Evolutionary conservation across 2,888 invertebrate genomes (phyloP).

Genomic region (Podotricha telesiphe): DNA sequence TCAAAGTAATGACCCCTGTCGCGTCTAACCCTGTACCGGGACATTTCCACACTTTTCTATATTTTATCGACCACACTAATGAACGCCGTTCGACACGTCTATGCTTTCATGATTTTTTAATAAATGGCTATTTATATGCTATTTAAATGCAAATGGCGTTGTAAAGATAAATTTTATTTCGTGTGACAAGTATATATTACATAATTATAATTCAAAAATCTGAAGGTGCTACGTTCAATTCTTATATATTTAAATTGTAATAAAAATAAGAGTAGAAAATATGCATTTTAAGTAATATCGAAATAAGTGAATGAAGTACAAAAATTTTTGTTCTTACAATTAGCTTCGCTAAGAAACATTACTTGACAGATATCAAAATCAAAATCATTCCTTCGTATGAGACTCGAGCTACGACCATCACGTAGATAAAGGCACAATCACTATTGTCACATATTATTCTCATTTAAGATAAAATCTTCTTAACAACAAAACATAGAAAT

Average conservation of each 20-base stretch:
- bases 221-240: neutral
- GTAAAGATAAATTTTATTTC: neutral
- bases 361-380: too few relatives aligned
- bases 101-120: constrained; percentile 25
- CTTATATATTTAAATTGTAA: neutral
- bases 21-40: constrained; percentile 47
- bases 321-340: too few relatives aligned
- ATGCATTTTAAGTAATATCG: too few relatives aligned
- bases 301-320: too few relatives aligned
- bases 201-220: neutral
- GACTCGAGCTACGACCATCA: neutral
- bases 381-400: neutral
- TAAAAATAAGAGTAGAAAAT: too few relatives aligned
- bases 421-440: too few relatives aligned
- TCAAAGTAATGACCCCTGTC: constrained; percentile 65
- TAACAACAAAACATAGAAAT: too few relatives aligned
- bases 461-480: too few relatives aligned
- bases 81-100: constrained; percentile 9
- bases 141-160: constrained; percentile 6
- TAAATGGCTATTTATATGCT: constrained; percentile 14
- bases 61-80: constrained; percentile 10
- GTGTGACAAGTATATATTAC: constrained; percentile 3
- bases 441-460: too few relatives aligned
- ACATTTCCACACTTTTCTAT: constrained; percentile 35
- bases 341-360: too few relatives aligned